Evolutionary conservation across 2,797 vertebrate genomes (phyloP), one percentile per base, ranked within the genome.

Genomic region (Iguana delicatissima): DNA sequence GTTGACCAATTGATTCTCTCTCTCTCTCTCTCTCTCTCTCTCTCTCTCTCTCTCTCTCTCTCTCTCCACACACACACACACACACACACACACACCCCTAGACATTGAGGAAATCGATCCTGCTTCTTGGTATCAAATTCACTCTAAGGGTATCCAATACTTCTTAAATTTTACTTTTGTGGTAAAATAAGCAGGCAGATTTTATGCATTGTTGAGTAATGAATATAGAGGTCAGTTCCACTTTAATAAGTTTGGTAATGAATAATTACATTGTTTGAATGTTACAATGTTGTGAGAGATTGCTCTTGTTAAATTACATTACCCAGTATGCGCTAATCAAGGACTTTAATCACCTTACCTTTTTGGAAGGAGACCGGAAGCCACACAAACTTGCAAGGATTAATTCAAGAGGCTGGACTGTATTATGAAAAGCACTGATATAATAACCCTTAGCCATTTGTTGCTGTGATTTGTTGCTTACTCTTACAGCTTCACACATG

Each of bases 381-480:
- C 50, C 24, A n/a, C 50, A 32, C 72, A 93, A 95, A 94, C 89
- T 96, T 96, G 94, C 95, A 93, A 92, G 0, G 0, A 94, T 95
- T 95, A 96, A 91, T 92, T 91, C 93, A 32, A 85, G 93, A 94
- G 93, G 92, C 93, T 94, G 93, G 92, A 26, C 93, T 92, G 72
- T 90, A 91, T 93, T 94, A 86, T 95, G 83, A 52, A 89, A 93
- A 90, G 92, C 93, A 91, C 91, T 94, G 91, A 90, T 89, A 88
- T 94, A 95, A 92, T 94, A 93, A 94, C 90, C 88, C 0, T 0
- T 84, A 90, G 91, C 89, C 90, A 86, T 95, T 92, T 92, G 84
- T 81, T 89, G 94, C 94, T 91, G 90, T 95, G 93, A 94, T 94
- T 96, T 96, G 94, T 93, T 96, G 93, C 93, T 95, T 94, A 80